Evolutionary conservation across 2,888 invertebrate genomes (phyloP), one percentile per base, ranked within the genome.

Genomic region (Drosophila mayaguana): DNA sequence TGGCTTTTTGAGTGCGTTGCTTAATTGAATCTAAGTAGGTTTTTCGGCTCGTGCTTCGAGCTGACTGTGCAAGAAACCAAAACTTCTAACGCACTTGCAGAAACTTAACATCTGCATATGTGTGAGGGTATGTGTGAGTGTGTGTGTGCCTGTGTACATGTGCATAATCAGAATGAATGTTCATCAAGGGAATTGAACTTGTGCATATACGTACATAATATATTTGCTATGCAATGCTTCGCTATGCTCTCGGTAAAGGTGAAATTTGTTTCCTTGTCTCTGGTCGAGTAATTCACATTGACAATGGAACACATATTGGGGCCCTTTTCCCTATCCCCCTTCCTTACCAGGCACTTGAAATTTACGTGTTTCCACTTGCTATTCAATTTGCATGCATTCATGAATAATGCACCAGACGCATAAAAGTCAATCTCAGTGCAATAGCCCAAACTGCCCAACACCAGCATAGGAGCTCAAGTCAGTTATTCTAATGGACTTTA

Each of bases 91-190:
- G 28, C 28, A 68, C 48, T 71, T 55, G 16, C 54, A 6, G 7
- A 40, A 12, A 61, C 65, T 75, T 78, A 74, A 81, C 72, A 83
- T 66, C 67, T 64, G 54, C 42, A 79, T 66, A 62, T 66, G 32
- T 20, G 16, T 42, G 42, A 63, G 14, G 61, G 16, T 66, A n/a
- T 63, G 55, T 63, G 11, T 61, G 14, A 60, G 55, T 63, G 16
- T 55, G 66, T 65, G 51, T 68, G 14, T 65, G 18, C 36, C 18
- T 38, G 14, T 32, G 48, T 38, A 25, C 38, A 69, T 89, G 73
- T 83, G 83, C 84, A 91, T 91, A 91, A 91, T 91, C 91, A 90
- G 90, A 91, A 91, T 91, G 89, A 91, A 91, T 91, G 92, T 91
- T 90, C 85, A 77, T 63, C 91, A 57, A 70, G 91, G 91, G 91